These are phyloP conservation scores for Caenorhabditis drosophilae DNA, from an alignment of 2,888 invertebrate species.

Conservation along the genomic window DNA sequence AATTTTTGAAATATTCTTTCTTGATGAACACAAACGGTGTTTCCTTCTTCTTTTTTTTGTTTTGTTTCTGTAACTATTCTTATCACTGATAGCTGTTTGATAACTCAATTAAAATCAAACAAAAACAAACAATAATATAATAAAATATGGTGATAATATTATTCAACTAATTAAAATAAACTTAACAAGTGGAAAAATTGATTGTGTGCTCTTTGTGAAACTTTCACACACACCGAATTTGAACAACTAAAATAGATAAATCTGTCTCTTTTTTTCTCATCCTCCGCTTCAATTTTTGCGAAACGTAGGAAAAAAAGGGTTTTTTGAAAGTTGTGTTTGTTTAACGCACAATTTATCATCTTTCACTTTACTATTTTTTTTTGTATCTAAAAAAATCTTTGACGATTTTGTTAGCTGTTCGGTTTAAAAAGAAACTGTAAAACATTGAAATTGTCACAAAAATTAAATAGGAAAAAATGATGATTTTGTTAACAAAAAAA, in stretches of 20 bases:
- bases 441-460: no score
- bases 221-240: background rate
- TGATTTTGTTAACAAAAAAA: constrained; percentile 3
- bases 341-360: no score
- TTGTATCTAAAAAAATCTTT: no score
- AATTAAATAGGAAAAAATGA: background rate
- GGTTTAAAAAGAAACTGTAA: constrained; percentile 34
- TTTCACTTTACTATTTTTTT: no score
- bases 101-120: background rate
- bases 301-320: constrained; percentile 4
- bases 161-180: background rate
- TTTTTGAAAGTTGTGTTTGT: no score
- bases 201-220: background rate
- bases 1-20: background rate
- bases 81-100: background rate
- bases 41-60: background rate
- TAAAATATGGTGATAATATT: background rate
- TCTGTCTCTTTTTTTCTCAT: constrained; percentile 3
- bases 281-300: constrained; percentile 4
- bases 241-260: no score
- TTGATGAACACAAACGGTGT: background rate
- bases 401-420: constrained; percentile 33
- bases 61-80: no score
- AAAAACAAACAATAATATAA: background rate
- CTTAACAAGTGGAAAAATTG: no score